A percentile compares a stretch with the other conserved stretches of the same genome.
Conservation (phyloP, 2,888 invertebrate genomes). For the Linyphia triangularis region DNA sequence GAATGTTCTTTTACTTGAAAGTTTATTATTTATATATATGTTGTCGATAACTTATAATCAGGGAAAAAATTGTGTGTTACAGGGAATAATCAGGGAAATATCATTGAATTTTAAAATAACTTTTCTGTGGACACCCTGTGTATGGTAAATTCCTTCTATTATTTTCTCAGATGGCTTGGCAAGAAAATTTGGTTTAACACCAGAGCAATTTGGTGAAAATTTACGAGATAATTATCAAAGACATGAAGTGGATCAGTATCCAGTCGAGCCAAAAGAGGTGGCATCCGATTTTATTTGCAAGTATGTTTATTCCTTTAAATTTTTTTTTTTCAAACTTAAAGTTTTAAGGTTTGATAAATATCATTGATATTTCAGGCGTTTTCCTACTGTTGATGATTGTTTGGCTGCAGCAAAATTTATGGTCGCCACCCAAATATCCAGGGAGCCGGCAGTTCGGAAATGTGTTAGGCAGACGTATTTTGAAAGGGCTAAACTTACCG, state of each 20-base stretch:
- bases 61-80: too few species aligned
- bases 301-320: conserved; percentile 30
- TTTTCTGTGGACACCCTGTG: conserved; percentile 9
- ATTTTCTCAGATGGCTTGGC: conserved; percentile 88
- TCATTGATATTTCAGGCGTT: conserved; percentile 81
- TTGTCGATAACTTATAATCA: too few species aligned
- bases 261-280: conserved; percentile 89
- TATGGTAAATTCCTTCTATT: neutral
- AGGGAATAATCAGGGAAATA: too few species aligned
- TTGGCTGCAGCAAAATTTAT: conserved; percentile 94
- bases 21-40: too few species aligned
- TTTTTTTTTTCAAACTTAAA: conserved; percentile 8
- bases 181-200: conserved; percentile 93
- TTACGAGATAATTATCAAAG: conserved; percentile 95
- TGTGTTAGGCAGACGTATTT: conserved; percentile 91
- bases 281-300: conserved; percentile 86
- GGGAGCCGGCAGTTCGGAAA: conserved; percentile 92
- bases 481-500: conserved; percentile 90
- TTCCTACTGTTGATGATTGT: conserved; percentile 88
- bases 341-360: neutral
- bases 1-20: too few species aligned
- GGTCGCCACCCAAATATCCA: conserved; percentile 94
- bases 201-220: conserved; percentile 97
- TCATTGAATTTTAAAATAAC: neutral
- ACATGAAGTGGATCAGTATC: conserved; percentile 96